phyloP scores from a whole-genome alignment of 2,888 invertebrate genomes.

The Drosophila siamana region DNA sequence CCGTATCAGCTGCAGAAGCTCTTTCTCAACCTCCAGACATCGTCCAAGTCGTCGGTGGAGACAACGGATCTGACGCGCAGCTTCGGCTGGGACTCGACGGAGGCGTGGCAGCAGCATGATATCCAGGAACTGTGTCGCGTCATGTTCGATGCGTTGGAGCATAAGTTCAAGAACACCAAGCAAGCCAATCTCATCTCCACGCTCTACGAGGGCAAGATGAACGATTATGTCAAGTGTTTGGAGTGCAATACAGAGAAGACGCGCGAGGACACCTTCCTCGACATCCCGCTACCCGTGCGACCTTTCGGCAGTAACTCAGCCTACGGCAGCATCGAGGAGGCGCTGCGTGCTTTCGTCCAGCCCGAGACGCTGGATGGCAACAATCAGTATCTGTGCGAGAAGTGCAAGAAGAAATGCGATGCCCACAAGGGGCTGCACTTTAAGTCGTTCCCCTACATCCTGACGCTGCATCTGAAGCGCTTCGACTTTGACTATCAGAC shows the following conservation, averaged over 20 bases:
- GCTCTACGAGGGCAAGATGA: conserved; percentile 92
- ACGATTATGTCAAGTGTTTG: conserved; percentile 95
- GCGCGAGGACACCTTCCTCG: conserved; percentile 92
- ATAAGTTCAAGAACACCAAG: conserved; percentile 92
- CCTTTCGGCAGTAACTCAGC: conserved; percentile 92
- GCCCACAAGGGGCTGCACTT: conserved; percentile 96
- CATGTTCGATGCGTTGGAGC: conserved; percentile 95
- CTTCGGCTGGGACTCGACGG: conserved; percentile 95
- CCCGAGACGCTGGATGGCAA: conserved; percentile 93
- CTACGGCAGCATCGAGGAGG: conserved; percentile 93
- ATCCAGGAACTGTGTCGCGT: conserved; percentile 95
- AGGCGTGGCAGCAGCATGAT: conserved; percentile 97
- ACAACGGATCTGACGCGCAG: conserved; percentile 94
- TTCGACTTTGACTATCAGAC: conserved; percentile 95
- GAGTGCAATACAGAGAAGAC: conserved; percentile 94
- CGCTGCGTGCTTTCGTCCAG: conserved; percentile 92
- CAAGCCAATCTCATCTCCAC: conserved; percentile 93
- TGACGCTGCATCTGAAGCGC: conserved; percentile 94
- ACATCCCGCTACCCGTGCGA: conserved; percentile 93
- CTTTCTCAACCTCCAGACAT: conserved; percentile 94
- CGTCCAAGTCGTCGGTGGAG: conserved; percentile 91
- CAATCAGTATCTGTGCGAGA: conserved; percentile 95
- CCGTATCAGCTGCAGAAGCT: conserved; percentile 94
- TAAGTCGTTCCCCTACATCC: conserved; percentile 93
- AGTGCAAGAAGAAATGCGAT: conserved; percentile 93